Base-by-base conservation (phyloP, 2,888 invertebrate species). In the Pharmacophagus antenor region DNA sequence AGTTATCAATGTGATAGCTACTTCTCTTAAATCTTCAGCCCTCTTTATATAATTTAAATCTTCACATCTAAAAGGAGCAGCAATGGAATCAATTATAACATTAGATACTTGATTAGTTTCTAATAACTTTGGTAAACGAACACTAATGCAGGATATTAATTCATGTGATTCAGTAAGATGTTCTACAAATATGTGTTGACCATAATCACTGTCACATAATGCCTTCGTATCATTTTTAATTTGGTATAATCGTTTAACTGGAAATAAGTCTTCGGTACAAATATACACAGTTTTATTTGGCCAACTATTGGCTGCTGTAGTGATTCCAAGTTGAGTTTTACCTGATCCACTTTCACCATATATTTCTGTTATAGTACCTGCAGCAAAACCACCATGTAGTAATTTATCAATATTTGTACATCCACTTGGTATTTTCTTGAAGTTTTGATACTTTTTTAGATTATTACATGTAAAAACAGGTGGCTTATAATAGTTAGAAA, bases 281-380 rank as follows among this genome's bases (percentile, higher is more conserved):
- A 96, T 94, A 70, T 95, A 96, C 17, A 95, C 92, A 54, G 93
- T 93, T 76, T 79, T 67, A 72, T 67, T 47, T 55, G 92, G 80
- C 81, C 95, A 95, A 62, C 93, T 93, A 61, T 92, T 92, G 20
- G 95, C 82, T 37, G 94, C 92, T 25, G 95, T 79, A 81, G 96
- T 95, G 53, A 97, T 84, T 66, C 94, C 94, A 47, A 96, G 74
- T 78, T 97, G 97, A 0, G 96, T 96, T 88, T 97, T 97, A 6
- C 96, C 96, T 69, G 93, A 92, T 17, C 95, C 95, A 85, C 95
- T 95, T 79, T 94, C 93, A n/a, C 96, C 97, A 76, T 92, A 93
- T 68, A 97, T 87, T 90, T 97, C 96, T 58, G 94, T 94, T 54
- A 97, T 91, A 23, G 95, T 94, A 65, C 92, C 92, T 67, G 84